Evolutionary conservation across 2,797 vertebrate species (phyloP).

Genomic region (Macropodus opercularis): DNA sequence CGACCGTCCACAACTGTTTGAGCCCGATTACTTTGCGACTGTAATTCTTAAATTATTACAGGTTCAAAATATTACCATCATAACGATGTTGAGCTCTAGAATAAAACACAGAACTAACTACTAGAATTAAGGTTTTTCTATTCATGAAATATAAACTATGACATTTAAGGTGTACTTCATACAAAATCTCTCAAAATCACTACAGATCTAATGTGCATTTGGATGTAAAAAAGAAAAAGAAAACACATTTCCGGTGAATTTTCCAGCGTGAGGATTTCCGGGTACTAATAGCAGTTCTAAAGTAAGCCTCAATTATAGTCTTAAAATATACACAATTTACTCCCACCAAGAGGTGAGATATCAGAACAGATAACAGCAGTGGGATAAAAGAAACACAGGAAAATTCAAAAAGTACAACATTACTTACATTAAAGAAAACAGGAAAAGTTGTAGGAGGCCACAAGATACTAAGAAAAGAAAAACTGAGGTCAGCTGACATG

Average conservation of each 20-base stretch:
- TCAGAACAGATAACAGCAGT: slow-evolving; percentile 42
- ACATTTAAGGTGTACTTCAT: slow-evolving; percentile 1
- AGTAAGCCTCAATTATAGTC: slow-evolving; percentile 7
- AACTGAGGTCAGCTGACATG: slow-evolving; percentile 76
- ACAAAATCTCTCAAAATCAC: slow-evolving; percentile 11
- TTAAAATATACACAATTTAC: slow-evolving; percentile 7
- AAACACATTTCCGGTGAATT: not conserved
- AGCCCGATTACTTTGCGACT: slow-evolving; percentile 10
- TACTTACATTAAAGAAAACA: not conserved
- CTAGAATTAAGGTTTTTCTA: slow-evolving; percentile 1
- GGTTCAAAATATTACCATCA: slow-evolving; percentile 17
- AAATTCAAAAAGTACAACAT: not conserved
- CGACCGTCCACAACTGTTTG: slow-evolving; percentile 11
- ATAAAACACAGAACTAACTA: slow-evolving; percentile 11
- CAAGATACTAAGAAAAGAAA: slow-evolving; percentile 42
- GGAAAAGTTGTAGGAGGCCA: slow-evolving; percentile 11
- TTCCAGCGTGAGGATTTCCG: slow-evolving; percentile 1
- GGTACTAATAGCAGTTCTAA: slow-evolving; percentile 19
- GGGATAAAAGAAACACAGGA: slow-evolving; percentile 20
- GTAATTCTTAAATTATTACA: slow-evolving; percentile 1
- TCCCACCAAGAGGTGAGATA: slow-evolving; percentile 27
- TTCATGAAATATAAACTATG: not conserved
- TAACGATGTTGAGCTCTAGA: slow-evolving; percentile 3
- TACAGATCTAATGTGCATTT: slow-evolving; percentile 4
- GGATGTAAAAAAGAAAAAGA: not conserved